Evolutionary conservation across 2,113 vertebrate genomes (phyloP).

Genomic region (Danio rerio): GRCz12tu NC_133198.1:38530001-38530500

Average conservation of each 20-base stretch:
- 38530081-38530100: constrained; percentile 81
- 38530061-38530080: constrained; percentile 69
- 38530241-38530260: too few relatives aligned
- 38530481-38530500: too few relatives aligned
- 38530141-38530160: constrained; percentile 73
- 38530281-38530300: constrained; percentile 36
- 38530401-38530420: too few relatives aligned
- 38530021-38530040: constrained; percentile 81
- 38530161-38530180: constrained; percentile 69
- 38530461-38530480: too few relatives aligned
- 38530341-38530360: neutral
- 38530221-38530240: neutral
- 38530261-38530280: constrained; percentile 38
- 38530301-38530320: constrained; percentile 32
- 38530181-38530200: neutral
- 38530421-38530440: too few relatives aligned
- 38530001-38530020: too few relatives aligned
- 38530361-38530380: too few relatives aligned
- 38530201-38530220: neutral
- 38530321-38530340: constrained; percentile 20
- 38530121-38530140: constrained; percentile 82
- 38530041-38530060: constrained; percentile 70
- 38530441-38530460: too few relatives aligned
- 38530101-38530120: constrained; percentile 81
- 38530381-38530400: too few relatives aligned